Evolutionary conservation across 1,140 invertebrate genomes (phyloP).

Genomic region (Teleogryllus occipitalis): DNA sequence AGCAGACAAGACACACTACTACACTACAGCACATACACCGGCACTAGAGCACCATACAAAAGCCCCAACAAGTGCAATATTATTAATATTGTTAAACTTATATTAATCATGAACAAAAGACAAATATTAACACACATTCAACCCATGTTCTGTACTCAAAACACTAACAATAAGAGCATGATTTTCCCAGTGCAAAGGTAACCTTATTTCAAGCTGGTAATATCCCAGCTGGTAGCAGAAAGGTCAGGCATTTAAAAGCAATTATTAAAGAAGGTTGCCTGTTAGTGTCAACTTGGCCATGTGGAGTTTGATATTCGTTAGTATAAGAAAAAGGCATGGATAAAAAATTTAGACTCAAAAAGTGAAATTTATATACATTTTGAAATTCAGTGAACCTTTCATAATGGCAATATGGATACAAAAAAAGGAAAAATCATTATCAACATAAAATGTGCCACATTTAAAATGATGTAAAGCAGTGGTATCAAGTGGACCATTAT

Average conservation of each 20-base stretch:
- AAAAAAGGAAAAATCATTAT: background rate
- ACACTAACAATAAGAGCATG: slow-evolving; percentile 36
- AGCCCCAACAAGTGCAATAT: slow-evolving; percentile 24
- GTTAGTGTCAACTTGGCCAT: slow-evolving; percentile 44
- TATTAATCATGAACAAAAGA: slow-evolving; percentile 29
- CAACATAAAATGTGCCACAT: background rate
- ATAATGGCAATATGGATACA: background rate
- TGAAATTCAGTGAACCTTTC: background rate
- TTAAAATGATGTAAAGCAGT: background rate
- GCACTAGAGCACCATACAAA: slow-evolving; percentile 11
- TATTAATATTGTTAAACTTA: slow-evolving; percentile 19
- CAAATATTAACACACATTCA: slow-evolving; percentile 34
- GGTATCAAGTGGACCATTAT: background rate
- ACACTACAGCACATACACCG: slow-evolving; percentile 14
- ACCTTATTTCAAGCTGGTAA: slow-evolving; percentile 24
- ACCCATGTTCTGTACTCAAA: slow-evolving; percentile 38
- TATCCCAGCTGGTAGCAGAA: slow-evolving; percentile 25
- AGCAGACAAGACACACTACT: slow-evolving; percentile 3
- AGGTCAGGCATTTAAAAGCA: slow-evolving; percentile 19
- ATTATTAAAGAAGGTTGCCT: slow-evolving; percentile 27
- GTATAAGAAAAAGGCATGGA: slow-evolving; percentile 32
- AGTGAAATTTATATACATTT: background rate
- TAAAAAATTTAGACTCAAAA: slow-evolving; percentile 23
- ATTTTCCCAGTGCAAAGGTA: slow-evolving; percentile 35
- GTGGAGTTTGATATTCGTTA: slow-evolving; percentile 41